These are phyloP conservation scores for Tiliacea citrago DNA, from an alignment of 2,888 invertebrate species.

Conservation along the genomic window DNA sequence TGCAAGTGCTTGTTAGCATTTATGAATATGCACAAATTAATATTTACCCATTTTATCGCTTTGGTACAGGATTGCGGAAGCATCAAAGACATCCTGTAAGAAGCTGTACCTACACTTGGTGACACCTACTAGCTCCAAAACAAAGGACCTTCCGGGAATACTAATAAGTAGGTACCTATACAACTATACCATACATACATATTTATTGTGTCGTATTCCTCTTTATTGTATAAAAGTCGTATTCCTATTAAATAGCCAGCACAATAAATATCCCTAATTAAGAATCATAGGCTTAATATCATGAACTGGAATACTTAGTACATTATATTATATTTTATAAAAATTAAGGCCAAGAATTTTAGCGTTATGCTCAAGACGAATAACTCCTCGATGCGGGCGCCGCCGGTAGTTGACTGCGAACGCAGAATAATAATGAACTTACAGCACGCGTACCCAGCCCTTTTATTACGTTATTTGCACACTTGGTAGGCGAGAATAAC, in stretches of 20 bases:
- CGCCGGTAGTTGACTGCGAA: slow-evolving; percentile 77
- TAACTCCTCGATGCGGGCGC: slow-evolving; percentile 58
- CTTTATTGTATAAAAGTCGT: too few relatives aligned
- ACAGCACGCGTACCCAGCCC: slow-evolving; percentile 58
- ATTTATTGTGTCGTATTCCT: neutral
- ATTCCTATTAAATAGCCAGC: neutral
- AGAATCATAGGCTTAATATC: neutral
- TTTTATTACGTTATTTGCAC: slow-evolving; percentile 69
- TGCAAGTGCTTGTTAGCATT: neutral
- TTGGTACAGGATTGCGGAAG: neutral
- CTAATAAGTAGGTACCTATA: neutral
- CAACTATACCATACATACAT: too few relatives aligned
- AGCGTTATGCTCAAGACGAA: slow-evolving; percentile 37
- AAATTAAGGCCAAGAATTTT: slow-evolving; percentile 28
- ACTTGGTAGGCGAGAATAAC: slow-evolving; percentile 56
- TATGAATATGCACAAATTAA: too few relatives aligned
- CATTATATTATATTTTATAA: slow-evolving; percentile 27
- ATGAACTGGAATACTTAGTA: slow-evolving; percentile 1
- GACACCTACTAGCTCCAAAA: neutral
- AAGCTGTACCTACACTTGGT: neutral
- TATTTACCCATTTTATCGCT: neutral
- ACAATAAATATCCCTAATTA: neutral
- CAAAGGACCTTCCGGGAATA: slow-evolving; percentile 1
- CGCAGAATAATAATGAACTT: slow-evolving; percentile 83
- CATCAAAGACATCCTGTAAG: neutral